These are phyloP conservation scores for Cephus spinipes DNA, from an alignment of 2,888 invertebrate species.

Conservation along the genomic window DNA sequence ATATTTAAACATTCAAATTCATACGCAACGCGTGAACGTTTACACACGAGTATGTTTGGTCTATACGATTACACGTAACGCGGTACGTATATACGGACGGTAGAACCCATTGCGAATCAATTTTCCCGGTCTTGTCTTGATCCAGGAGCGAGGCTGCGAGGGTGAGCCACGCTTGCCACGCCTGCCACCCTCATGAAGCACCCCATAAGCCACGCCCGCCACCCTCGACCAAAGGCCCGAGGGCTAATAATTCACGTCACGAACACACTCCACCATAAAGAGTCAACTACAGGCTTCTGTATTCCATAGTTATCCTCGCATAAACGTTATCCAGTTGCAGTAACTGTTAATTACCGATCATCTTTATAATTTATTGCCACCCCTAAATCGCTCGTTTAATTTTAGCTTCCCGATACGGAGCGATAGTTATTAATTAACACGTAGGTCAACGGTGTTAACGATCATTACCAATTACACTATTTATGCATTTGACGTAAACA, in stretches of 20 bases:
- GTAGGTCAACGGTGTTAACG: background rate
- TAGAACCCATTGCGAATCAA: slow-evolving; percentile 21
- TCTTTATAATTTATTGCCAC: slow-evolving; percentile 44
- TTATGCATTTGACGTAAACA: background rate
- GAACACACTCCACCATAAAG: slow-evolving; percentile 62
- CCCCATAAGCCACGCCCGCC: slow-evolving; percentile 55
- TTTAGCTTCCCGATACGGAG: background rate
- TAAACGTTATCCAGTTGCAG: slow-evolving; percentile 45
- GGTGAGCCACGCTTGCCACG: slow-evolving; percentile 58
- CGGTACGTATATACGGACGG: background rate
- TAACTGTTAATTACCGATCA: slow-evolving; percentile 51
- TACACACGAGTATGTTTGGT: background rate
- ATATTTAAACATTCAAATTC: background rate
- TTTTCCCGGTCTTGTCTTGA: slow-evolving; percentile 17
- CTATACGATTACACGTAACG: background rate
- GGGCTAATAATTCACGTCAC: slow-evolving; percentile 66
- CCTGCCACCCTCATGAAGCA: slow-evolving; percentile 45
- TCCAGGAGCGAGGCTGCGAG: slow-evolving; percentile 4
- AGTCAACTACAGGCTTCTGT: slow-evolving; percentile 54
- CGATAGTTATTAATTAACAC: background rate
- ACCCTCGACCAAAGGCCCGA: slow-evolving; percentile 30
- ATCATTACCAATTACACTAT: background rate
- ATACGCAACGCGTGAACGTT: background rate
- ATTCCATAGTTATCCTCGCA: slow-evolving; percentile 30
- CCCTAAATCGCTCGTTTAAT: background rate